Percentiles rank a stretch among this genome's conserved stretches.
These are phyloP conservation scores for Tenthredo distinguenda DNA, from an alignment of 2,888 invertebrate species.

Conservation along the genomic window DNA sequence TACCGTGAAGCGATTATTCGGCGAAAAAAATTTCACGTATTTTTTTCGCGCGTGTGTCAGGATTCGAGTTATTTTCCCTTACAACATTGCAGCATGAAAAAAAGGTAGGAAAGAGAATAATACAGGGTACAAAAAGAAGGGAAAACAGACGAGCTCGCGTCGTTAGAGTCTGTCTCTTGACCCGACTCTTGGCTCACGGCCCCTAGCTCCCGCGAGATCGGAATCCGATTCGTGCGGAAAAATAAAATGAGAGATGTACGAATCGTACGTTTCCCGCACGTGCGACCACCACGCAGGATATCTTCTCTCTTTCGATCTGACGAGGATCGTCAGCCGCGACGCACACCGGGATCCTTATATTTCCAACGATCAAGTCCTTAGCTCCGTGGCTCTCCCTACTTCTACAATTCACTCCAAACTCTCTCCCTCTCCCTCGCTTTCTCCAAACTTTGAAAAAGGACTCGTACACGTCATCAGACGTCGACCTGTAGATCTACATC, in stretches of 20 bases:
- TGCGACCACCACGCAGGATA: background rate
- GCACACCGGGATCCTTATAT: constrained; percentile 4
- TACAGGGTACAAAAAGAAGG: background rate
- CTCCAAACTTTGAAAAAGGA: background rate
- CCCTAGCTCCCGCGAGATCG: constrained; percentile 19
- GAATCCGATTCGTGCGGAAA: constrained; percentile 37
- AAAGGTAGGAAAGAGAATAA: background rate
- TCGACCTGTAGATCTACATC: background rate
- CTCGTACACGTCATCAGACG: background rate
- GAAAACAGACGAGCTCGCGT: constrained; percentile 15
- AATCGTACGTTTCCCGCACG: background rate
- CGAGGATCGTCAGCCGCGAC: constrained; percentile 4
- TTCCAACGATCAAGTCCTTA: background rate
- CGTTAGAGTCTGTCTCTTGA: constrained; percentile 44
- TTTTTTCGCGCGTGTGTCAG: background rate
- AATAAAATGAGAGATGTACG: constrained; percentile 29
- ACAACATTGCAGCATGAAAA: background rate
- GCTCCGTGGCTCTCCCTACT: background rate
- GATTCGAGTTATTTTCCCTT: background rate
- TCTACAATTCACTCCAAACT: background rate
- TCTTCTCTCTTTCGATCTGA: background rate
- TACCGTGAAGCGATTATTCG: too few species aligned
- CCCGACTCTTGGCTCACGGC: constrained; percentile 24
- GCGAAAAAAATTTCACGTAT: too few species aligned
- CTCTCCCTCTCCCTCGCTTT: background rate